Conservation (phyloP, 53 echinoderm and acorn worm genomes). For the Luidia sarsii region DNA sequence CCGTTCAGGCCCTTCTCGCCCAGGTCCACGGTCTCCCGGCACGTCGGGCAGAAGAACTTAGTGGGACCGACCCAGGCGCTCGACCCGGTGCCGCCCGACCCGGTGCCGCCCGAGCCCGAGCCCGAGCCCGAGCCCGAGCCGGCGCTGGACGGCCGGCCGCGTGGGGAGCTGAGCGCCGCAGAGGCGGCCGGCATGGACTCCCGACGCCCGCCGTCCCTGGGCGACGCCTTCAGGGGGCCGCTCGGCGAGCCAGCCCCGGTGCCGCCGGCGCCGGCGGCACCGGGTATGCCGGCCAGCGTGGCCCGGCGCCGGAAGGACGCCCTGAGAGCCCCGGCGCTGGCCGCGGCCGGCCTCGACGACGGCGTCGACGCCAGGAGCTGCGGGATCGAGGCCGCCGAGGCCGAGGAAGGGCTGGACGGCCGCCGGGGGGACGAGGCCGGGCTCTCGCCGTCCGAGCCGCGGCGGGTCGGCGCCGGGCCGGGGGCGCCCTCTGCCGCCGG, state of each 20-base stretch:
- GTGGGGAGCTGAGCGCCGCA: constrained; percentile 12
- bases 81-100: not conserved
- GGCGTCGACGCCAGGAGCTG: constrained; percentile 17
- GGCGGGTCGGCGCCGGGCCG: not conserved
- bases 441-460: constrained; percentile 2
- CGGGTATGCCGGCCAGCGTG: constrained; percentile 55
- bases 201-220: constrained; percentile 33
- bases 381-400: constrained; percentile 61
- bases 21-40: constrained; percentile 65
- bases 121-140: no score
- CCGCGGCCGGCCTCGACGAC: constrained; percentile 1
- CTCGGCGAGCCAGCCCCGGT: not conserved
- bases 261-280: not conserved
- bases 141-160: constrained; percentile 29
- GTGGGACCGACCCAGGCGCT: constrained; percentile 46
- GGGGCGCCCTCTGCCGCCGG: not conserved
- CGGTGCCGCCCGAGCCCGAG: no score
- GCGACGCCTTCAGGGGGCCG: constrained; percentile 2
- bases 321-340: constrained; percentile 33
- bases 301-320: constrained; percentile 63
- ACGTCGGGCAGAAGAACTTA: constrained; percentile 86
- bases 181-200: constrained; percentile 52
- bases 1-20: constrained; percentile 92
- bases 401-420: constrained; percentile 14
- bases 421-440: constrained; percentile 14